Evolutionary conservation across 2,888 invertebrate genomes (phyloP).

Genomic region (Criorhina ranunculi): DNA sequence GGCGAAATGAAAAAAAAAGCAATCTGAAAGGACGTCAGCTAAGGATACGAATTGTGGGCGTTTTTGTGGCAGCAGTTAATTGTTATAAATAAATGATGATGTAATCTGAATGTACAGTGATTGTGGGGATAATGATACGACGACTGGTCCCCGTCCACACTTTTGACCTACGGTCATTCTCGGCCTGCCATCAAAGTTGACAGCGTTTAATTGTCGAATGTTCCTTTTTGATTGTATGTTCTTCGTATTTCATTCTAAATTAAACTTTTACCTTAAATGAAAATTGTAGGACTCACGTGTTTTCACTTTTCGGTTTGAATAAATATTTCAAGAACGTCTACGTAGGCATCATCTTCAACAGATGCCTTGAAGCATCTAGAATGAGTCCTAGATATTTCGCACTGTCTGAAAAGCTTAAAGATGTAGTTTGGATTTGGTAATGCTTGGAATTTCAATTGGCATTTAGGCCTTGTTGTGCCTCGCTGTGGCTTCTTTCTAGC

Average conservation of each 20-base stretch:
- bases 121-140: neutral
- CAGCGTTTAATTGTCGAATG: neutral
- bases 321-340: too few relatives aligned
- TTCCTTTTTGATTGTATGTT: neutral
- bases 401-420: too few relatives aligned
- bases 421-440: too few relatives aligned
- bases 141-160: neutral
- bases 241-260: neutral
- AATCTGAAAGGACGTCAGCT: neutral
- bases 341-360: too few relatives aligned
- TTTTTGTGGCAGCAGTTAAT: constrained; percentile 23
- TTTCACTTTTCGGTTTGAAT: too few relatives aligned
- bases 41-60: constrained; percentile 2
- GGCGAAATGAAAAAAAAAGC: constrained; percentile 13
- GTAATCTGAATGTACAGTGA: neutral
- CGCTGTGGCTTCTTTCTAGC: too few relatives aligned
- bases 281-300: too few relatives aligned
- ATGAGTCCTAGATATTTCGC: too few relatives aligned
- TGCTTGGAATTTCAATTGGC: too few relatives aligned
- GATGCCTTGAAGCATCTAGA: too few relatives aligned
- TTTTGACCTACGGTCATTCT: neutral
- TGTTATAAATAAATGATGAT: constrained; percentile 23
- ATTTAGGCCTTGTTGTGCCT: too few relatives aligned
- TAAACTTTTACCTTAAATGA: neutral
- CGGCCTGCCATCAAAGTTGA: neutral